Base-by-base conservation (phyloP, 2,797 vertebrate species). In the Anolis apletophallus region DNA sequence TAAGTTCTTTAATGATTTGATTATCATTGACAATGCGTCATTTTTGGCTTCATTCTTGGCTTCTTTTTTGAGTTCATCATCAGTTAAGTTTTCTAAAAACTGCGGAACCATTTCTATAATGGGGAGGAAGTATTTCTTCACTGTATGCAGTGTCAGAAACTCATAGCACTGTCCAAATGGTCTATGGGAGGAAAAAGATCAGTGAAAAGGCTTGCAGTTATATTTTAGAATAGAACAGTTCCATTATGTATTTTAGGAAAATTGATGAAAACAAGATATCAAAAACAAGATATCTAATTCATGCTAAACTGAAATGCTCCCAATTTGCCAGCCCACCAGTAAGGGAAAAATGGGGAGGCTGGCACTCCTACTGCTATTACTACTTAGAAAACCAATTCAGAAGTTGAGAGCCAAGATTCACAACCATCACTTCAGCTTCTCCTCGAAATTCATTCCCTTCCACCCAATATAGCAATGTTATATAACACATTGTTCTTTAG, bases 11-110 rank as follows among this genome's bases (percentile, higher is more conserved):
- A 99, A 96, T 95, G 99, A 99, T 96, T 99, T 99, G 97, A 99
- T 99, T 97, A 99, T 99, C 99, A 99, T 99, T 90, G 99, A 99
- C 95, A 99, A 96, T 95, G 99, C 99, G 96, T 99, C 99, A 80
- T 99, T 99, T 99, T 99, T 99, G 97, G 99, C 99, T 98, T 99
- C 99, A 95, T 99, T 99, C 97, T 99, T 99, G 93, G 99, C 99
- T 98, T 99, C 99, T 97, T 99, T 99, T 97, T 99, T 99, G 93
- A 99, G 97, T 96, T 99, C 99, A 96, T 99, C 99, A 90, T 99
- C 99, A 54, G 99, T 99, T 96, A 99, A 98, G 95, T 99, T 99
- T 98, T 99, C 99, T 96, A 99, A 97, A 97, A 99, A 99, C 95
- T 99, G 98, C 85, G 99, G 99, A 96, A 99, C 98, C 98, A 99